Conservation (phyloP, 2,797 vertebrate species). For the Takifugu ocellatus region DNA sequence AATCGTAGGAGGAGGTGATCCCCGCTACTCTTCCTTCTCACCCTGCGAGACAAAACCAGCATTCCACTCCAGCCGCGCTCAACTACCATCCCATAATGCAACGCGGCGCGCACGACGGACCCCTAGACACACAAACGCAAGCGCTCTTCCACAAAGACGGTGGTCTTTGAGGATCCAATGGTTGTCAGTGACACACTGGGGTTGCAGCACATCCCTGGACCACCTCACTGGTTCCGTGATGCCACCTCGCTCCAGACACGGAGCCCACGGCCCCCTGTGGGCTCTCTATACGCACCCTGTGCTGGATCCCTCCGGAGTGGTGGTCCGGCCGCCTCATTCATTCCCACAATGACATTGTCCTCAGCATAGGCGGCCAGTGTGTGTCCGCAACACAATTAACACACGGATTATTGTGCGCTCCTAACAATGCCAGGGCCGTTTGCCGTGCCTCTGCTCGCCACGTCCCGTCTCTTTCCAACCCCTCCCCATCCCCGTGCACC, state of each 20-base stretch:
- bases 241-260: slow-evolving; percentile 40
- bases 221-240: not conserved
- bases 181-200: no score
- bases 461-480: slow-evolving; percentile 54
- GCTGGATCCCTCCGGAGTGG: slow-evolving; percentile 42
- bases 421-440: slow-evolving; percentile 59
- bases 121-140: not conserved
- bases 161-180: no score
- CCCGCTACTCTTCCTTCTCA: not conserved
- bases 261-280: slow-evolving; percentile 14
- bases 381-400: slow-evolving; percentile 67
- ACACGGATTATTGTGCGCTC: slow-evolving; percentile 68
- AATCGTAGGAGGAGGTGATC: slow-evolving; percentile 11
- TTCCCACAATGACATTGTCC: slow-evolving; percentile 65
- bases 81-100: not conserved
- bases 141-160: not conserved
- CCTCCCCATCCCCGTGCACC: slow-evolving; percentile 45
- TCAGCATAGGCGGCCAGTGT: slow-evolving; percentile 66
- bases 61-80: slow-evolving; percentile 19
- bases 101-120: slow-evolving; percentile 15
- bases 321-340: slow-evolving; percentile 58
- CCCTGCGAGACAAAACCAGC: slow-evolving; percentile 3
- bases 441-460: slow-evolving; percentile 50
- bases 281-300: slow-evolving; percentile 26
- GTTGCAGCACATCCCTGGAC: not conserved